These are phyloP conservation scores for Apeira syringaria DNA, from an alignment of 2,888 invertebrate genomes.

Conservation along the genomic window DNA sequence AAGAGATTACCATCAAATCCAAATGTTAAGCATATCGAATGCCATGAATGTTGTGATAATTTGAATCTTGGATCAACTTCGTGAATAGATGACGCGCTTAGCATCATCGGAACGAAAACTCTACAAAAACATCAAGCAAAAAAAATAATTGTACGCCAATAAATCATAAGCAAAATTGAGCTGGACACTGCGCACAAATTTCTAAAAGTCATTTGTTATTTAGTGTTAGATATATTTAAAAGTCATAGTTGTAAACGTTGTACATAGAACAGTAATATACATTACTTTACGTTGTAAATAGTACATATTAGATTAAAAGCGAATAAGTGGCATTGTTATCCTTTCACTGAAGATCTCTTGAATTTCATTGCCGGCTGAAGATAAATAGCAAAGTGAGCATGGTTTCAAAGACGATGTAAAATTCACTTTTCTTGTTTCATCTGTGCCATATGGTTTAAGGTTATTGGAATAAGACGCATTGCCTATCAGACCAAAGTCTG, in stretches of 20 bases:
- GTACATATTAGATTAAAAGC: slow-evolving; percentile 43
- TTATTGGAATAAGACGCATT: slow-evolving; percentile 1
- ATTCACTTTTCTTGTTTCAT: slow-evolving; percentile 23
- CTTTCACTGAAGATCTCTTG: slow-evolving; percentile 84
- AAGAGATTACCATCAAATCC: no score
- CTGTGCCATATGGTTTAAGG: slow-evolving; percentile 30
- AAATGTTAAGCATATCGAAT: no score
- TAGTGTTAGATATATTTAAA: slow-evolving; percentile 71
- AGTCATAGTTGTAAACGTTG: slow-evolving; percentile 58
- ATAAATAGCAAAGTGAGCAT: slow-evolving; percentile 60
- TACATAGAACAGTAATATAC: background rate
- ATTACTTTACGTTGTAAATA: slow-evolving; percentile 14
- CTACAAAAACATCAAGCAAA: no score
- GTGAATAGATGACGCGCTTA: no score
- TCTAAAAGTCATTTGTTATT: slow-evolving; percentile 64
- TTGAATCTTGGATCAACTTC: no score
- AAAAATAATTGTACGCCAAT: slow-evolving; percentile 6
- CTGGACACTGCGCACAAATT: slow-evolving; percentile 48
- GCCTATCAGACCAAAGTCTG: slow-evolving; percentile 3
- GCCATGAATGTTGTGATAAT: no score
- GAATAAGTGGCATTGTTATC: slow-evolving; percentile 76
- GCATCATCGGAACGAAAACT: no score
- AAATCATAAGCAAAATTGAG: slow-evolving; percentile 22
- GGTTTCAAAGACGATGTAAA: slow-evolving; percentile 51
- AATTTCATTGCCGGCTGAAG: slow-evolving; percentile 72